phyloP scores from a whole-genome alignment of 2,797 vertebrate species.

The Parambassis ranga region DNA sequence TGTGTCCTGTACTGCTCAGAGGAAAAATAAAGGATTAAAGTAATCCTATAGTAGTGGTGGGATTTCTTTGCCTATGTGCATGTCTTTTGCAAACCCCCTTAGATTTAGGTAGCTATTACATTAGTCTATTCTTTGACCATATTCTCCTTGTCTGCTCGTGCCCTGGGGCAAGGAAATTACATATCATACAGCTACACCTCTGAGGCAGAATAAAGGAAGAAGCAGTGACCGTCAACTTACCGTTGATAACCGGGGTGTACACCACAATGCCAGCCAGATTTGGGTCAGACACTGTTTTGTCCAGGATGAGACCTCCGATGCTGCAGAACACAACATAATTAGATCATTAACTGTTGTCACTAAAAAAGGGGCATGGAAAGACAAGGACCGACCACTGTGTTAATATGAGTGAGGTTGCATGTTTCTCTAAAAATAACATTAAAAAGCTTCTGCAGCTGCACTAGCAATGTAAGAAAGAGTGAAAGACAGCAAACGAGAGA shows the following conservation, averaged over 20 bases:
- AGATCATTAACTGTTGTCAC: conserved; percentile 13
- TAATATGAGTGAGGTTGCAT: conserved; percentile 1
- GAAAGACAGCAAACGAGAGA: not conserved
- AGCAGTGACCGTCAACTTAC: conserved; percentile 78
- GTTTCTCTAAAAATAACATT: not conserved
- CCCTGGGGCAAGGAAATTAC: not conserved
- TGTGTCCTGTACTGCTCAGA: too few species aligned
- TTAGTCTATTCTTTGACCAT: not conserved
- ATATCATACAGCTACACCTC: conserved; percentile 2
- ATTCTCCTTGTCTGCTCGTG: not conserved
- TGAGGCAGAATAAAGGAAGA: not conserved
- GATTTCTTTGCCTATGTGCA: not conserved
- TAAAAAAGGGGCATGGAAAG: not conserved
- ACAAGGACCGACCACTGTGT: not conserved
- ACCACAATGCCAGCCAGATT: conserved; percentile 96
- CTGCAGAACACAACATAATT: conserved; percentile 72
- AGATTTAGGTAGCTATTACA: not conserved
- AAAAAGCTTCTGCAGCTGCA: not conserved
- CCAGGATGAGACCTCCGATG: conserved; percentile 97
- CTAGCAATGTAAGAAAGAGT: not conserved
- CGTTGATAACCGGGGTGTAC: conserved; percentile 96
- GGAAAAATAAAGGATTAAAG: not conserved
- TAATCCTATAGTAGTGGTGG: not conserved
- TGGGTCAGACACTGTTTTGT: conserved; percentile 95
- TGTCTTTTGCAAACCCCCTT: not conserved